Evolutionary conservation across 2,113 vertebrate genomes (phyloP).

Genomic region (Rutilus rutilus): DNA sequence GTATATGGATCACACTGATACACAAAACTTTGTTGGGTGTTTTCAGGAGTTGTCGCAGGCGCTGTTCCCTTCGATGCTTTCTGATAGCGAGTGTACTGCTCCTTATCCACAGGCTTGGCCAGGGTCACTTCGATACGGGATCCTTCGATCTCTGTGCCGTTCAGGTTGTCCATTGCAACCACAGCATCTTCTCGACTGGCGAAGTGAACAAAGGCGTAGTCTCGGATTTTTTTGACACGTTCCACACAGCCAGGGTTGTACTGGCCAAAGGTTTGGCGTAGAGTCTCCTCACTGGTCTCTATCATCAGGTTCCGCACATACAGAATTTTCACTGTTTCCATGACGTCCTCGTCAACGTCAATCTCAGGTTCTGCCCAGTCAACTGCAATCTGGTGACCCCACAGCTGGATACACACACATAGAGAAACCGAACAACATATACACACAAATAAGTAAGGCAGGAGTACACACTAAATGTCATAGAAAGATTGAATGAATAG

Average conservation of each 20-base stretch:
- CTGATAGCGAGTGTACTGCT: conserved; percentile 97
- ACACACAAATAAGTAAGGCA: neutral
- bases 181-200: conserved; percentile 92
- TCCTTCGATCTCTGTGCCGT: conserved; percentile 92
- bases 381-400: conserved; percentile 98
- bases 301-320: conserved; percentile 99
- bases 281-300: conserved; percentile 94
- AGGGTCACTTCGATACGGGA: conserved; percentile 96
- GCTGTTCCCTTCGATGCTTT: conserved; percentile 87
- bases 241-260: conserved; percentile 96
- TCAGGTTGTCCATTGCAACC: conserved; percentile 93
- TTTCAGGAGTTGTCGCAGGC: conserved; percentile 67
- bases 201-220: conserved; percentile 98
- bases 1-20: conserved; percentile 97
- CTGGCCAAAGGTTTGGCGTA: conserved; percentile 91
- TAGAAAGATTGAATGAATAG: neutral
- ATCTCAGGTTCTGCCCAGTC: conserved; percentile 99
- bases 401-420: conserved; percentile 77
- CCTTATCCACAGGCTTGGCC: conserved; percentile 98
- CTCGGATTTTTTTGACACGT: conserved; percentile 96
- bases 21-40: conserved; percentile 85
- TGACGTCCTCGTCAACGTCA: conserved; percentile 97
- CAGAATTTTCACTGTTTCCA: conserved; percentile 99
- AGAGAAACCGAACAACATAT: neutral
- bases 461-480: neutral